Base-by-base conservation (phyloP, 2,113 vertebrate genomes). In the Phrynosoma platyrhinos region DNA sequence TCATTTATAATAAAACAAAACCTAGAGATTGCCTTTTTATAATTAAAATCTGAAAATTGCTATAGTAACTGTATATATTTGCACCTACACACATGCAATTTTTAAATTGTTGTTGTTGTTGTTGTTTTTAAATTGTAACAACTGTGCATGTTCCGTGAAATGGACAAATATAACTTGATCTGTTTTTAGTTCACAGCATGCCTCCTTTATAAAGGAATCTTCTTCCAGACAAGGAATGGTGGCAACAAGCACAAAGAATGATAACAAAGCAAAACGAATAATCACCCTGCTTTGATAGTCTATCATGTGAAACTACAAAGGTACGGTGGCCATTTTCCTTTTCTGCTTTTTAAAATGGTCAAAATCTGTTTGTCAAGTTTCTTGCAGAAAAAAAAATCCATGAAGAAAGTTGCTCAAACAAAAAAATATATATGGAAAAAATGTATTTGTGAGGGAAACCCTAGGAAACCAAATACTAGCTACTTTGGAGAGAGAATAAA, bases 341-440 rank as follows among this genome's bases (percentile, higher is more conserved):
- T 81, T 3, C 66, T 86, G 77, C 23, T 81, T 91, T 80, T 52
- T 79, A 77, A 66, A 40, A 91, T 13, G 64, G 14, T 9, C 83
- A 82, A 82, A 64, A 69, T 47, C 40, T 36, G 30, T 30, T 62
- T 64, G 40, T 62, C 20, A 21, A 12, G 9, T 58, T 86, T 32
- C n/a, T 52, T 32, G 18, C 78, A 58, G 69, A 64, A 75, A 68
- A 47, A 77, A 82, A 23, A 36, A 23, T 85, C 69, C 8, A 30
- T 62, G 55, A n/a, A 32, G 36, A 2, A 30, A 36, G 30, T 62
- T 85, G 16, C 42, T 62, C n/a, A 42, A 10, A n/a, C 71, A 87
- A 85, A 85, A 7, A 62, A 10, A 13, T 79, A 23, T n/a, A 53
- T 30, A 20, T 36, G 7, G 36, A 9, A 47, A 30, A 69, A 47